These are phyloP conservation scores for Philereme transversata DNA, from an alignment of 2,888 invertebrate species.

Conservation along the genomic window DNA sequence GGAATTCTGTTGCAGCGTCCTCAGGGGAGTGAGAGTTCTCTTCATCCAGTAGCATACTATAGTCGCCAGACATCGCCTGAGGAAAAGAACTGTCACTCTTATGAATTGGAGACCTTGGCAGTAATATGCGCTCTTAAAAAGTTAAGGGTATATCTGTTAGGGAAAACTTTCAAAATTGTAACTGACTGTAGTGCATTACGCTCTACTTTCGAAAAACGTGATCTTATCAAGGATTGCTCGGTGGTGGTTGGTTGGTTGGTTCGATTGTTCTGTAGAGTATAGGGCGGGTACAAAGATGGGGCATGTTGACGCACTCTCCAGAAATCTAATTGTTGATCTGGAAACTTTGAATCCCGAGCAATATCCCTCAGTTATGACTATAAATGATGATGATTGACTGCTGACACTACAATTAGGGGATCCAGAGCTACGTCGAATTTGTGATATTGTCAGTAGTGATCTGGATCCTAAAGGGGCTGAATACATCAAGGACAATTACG, in stretches of 20 bases:
- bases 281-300: slow-evolving; percentile 4
- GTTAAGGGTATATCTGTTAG: slow-evolving; percentile 5
- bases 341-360: not conserved
- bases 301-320: slow-evolving; percentile 1
- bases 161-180: slow-evolving; percentile 4
- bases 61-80: too few relatives aligned
- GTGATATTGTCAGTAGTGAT: too few relatives aligned
- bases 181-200: slow-evolving; percentile 9
- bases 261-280: slow-evolving; percentile 6
- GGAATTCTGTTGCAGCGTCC: slow-evolving; percentile 5
- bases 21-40: slow-evolving; percentile 2
- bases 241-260: slow-evolving; percentile 8
- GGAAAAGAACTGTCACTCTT: too few relatives aligned
- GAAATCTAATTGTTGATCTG: not conserved
- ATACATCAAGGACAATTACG: too few relatives aligned
- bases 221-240: slow-evolving; percentile 7
- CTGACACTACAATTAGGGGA: slow-evolving; percentile 15
- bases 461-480: too few relatives aligned
- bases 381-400: slow-evolving; percentile 12
- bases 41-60: not conserved
- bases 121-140: slow-evolving; percentile 2
- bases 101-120: slow-evolving; percentile 2
- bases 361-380: not conserved
- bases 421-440: slow-evolving; percentile 10
- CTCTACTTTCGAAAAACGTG: slow-evolving; percentile 5